These are phyloP conservation scores for Eucera pruinosa DNA, from an alignment of 2,888 invertebrate species.

Conservation along the genomic window DNA sequence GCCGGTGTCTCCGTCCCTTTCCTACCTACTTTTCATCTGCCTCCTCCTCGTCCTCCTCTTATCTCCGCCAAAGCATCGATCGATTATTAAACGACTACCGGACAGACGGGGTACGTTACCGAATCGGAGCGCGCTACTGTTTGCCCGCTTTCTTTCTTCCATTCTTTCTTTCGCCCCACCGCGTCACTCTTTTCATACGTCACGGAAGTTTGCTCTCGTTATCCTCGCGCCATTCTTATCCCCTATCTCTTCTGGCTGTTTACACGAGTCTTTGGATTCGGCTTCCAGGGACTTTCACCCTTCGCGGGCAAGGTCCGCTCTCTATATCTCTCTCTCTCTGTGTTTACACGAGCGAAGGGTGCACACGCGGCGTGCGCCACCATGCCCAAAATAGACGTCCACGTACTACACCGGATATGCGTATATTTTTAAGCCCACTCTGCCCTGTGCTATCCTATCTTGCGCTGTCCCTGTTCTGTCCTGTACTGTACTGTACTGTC, in stretches of 20 bases:
- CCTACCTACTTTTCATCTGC: neutral
- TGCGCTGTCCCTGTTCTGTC: too few relatives aligned
- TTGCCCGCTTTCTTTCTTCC: neutral
- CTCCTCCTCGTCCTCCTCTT: neutral
- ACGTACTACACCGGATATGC: constrained; percentile 45
- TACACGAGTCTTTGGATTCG: constrained; percentile 38
- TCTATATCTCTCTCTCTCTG: too few relatives aligned
- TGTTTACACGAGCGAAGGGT: constrained; percentile 66
- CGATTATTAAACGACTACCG: neutral
- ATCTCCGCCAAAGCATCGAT: neutral
- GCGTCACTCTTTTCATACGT: neutral
- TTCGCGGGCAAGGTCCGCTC: constrained; percentile 29
- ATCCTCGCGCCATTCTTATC: neutral
- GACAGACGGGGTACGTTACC: too few relatives aligned
- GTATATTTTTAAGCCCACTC: constrained; percentile 59
- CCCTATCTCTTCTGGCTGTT: constrained; percentile 13
- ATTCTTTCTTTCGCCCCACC: neutral
- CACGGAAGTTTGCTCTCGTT: constrained; percentile 19
- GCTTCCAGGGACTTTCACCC: constrained; percentile 44
- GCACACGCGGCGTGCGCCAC: constrained; percentile 42
- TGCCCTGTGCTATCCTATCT: neutral
- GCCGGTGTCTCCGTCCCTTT: neutral
- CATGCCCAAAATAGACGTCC: constrained; percentile 62
- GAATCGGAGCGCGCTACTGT: too few relatives aligned
- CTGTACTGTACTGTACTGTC: neutral